Base-by-base conservation (phyloP, 2,888 invertebrate genomes). In the Conistra vaccinii region DNA sequence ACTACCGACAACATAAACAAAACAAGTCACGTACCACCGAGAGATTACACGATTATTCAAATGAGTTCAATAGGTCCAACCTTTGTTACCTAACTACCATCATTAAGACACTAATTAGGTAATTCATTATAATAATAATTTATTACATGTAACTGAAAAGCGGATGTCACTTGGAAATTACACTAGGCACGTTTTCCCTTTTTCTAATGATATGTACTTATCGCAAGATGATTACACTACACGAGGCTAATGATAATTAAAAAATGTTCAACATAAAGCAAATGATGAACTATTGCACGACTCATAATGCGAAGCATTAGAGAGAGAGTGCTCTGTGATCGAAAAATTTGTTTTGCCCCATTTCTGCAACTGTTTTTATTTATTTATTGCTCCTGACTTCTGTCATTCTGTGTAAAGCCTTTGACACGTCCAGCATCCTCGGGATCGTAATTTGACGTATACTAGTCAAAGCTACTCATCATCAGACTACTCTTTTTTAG, bases 101-200 rank as follows among this genome's bases (percentile, higher is more conserved):
- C 68, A 69, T 58, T 84, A 69, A 39, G 39, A 45, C 55, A 57
- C 35, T 80, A 84, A 80, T 74, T 62, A 69, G n/a, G 58, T 79
- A 26, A 80, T 68, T 70, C 7, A 51, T 42, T 10, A 55, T 23
- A 23, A n/a, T 66, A 65, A 57, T 70, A 53, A 45, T 42, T 23
- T 12, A 45, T 67, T 39, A 65, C 29, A 23, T 58, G 39, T 45
- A 32, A 57, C 51, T 61, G 12, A 42, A 62, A 57, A 58, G 14
- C 66, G 73, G 61, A 69, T 79, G 65, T 69, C 32, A 58, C 48
- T 78, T 69, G 26, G 10, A 51, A 58, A 58, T 78, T 26, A 58
- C 12, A 20, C 2, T 14, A 14, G 12, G 7, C 7, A 51, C 66
- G 17, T 35, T 53, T 63, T 62, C 9, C 7, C 1, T 39, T 48